These are phyloP conservation scores for Charadrius vociferus DNA, from an alignment of 2,113 vertebrate genomes.

Conservation along the genomic window DNA sequence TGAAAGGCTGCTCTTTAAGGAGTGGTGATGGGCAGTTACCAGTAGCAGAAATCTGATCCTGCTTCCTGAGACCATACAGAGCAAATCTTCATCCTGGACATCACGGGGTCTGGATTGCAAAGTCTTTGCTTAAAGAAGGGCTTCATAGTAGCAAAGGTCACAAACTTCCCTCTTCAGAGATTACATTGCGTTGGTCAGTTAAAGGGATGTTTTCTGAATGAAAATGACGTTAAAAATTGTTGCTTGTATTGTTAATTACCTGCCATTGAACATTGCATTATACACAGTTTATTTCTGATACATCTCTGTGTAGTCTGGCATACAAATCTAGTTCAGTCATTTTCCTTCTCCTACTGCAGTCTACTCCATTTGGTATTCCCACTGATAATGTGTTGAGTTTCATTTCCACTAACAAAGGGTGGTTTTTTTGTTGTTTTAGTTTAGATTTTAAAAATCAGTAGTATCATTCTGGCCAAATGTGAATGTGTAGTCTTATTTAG, in stretches of 20 bases:
- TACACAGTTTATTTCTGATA: neutral
- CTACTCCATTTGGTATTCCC: neutral
- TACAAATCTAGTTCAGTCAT: neutral
- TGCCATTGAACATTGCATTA: neutral
- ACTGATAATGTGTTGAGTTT: neutral
- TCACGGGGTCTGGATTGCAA: neutral
- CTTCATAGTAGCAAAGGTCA: neutral
- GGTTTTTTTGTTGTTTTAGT: neutral
- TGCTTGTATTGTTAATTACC: neutral
- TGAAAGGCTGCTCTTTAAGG: neutral
- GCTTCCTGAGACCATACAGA: neutral
- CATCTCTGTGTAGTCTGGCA: neutral
- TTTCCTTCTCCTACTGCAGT: neutral
- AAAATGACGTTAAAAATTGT: neutral
- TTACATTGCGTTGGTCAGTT: slow-evolving; percentile 11
- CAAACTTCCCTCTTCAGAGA: neutral
- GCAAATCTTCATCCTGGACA: neutral
- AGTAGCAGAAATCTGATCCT: neutral
- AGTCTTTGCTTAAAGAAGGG: neutral
- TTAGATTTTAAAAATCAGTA: neutral
- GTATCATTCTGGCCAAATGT: neutral
- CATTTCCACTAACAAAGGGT: neutral
- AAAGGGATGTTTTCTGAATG: slow-evolving; percentile 12
- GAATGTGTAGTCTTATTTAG: neutral
- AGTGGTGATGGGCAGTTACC: neutral